These are phyloP conservation scores for Rutpela maculata DNA, from an alignment of 2,888 invertebrate species.

Conservation along the genomic window DNA sequence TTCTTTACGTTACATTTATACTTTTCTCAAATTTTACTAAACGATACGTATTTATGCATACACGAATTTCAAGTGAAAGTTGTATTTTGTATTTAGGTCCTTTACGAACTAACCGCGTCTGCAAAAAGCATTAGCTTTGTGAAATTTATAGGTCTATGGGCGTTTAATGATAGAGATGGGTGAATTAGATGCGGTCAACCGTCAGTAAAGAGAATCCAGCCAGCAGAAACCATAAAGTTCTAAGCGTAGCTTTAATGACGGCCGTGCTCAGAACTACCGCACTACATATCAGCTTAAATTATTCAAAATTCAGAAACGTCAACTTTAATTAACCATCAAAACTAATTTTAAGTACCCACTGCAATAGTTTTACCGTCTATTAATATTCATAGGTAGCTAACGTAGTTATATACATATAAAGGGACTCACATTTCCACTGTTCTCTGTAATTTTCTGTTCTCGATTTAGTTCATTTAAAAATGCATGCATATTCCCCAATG, in stretches of 20 bases:
- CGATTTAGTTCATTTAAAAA: neutral
- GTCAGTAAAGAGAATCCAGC: slow-evolving; percentile 19
- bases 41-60: too few relatives aligned
- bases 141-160: neutral
- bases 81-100: neutral
- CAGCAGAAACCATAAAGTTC: slow-evolving; percentile 10
- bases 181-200: slow-evolving; percentile 29
- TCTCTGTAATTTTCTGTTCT: neutral
- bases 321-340: slow-evolving; percentile 39
- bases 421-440: neutral
- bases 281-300: slow-evolving; percentile 27
- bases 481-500: neutral
- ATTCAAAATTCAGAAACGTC: slow-evolving; percentile 30
- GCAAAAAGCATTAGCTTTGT: neutral
- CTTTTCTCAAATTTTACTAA: neutral
- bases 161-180: slow-evolving; percentile 24
- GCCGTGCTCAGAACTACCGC: slow-evolving; percentile 18
- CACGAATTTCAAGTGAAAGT: neutral
- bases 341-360: slow-evolving; percentile 24
- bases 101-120: neutral
- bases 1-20: neutral
- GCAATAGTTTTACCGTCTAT: slow-evolving; percentile 36
- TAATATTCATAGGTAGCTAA: slow-evolving; percentile 35
- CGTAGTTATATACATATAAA: slow-evolving; percentile 4
- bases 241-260: slow-evolving; percentile 23